Conservation (phyloP, 2,113 vertebrate genomes). For the Campylomormyrus numenius region DNA sequence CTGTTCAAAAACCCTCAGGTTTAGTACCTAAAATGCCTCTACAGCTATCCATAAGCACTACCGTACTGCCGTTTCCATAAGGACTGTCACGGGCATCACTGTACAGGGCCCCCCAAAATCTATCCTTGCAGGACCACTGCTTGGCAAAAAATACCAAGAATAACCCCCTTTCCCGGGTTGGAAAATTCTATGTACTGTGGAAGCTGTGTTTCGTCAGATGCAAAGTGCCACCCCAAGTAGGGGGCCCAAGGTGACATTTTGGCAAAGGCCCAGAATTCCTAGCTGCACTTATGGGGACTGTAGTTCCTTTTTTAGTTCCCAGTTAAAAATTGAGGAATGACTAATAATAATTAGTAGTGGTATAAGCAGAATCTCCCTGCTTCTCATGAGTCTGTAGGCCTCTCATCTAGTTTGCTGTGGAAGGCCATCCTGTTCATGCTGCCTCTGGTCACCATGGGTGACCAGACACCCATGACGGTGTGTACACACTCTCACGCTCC, state of each 20-base stretch:
- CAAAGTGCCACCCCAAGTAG: background rate
- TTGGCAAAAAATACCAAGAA: background rate
- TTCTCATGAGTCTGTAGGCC: background rate
- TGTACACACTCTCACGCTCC: background rate
- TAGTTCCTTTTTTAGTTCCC: background rate
- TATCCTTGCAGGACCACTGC: background rate
- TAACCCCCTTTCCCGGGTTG: background rate
- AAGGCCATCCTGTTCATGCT: background rate
- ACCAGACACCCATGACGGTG: background rate
- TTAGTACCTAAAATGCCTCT: background rate
- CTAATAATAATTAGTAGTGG: background rate
- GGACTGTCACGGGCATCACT: background rate
- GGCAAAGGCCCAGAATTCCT: background rate
- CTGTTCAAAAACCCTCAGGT: background rate
- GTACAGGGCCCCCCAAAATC: background rate
- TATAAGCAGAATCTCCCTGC: background rate
- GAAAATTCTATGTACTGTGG: background rate
- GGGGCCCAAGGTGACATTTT: background rate
- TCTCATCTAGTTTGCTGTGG: background rate
- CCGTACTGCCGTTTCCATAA: background rate
- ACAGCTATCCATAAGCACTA: background rate
- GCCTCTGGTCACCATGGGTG: background rate
- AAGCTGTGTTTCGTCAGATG: background rate
- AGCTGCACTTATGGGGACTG: background rate
- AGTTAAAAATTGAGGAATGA: background rate